Percentiles rank a stretch among this genome's conserved stretches.
Conservation (phyloP, 2,888 invertebrate genomes). For the Nemoura dubitans region DNA sequence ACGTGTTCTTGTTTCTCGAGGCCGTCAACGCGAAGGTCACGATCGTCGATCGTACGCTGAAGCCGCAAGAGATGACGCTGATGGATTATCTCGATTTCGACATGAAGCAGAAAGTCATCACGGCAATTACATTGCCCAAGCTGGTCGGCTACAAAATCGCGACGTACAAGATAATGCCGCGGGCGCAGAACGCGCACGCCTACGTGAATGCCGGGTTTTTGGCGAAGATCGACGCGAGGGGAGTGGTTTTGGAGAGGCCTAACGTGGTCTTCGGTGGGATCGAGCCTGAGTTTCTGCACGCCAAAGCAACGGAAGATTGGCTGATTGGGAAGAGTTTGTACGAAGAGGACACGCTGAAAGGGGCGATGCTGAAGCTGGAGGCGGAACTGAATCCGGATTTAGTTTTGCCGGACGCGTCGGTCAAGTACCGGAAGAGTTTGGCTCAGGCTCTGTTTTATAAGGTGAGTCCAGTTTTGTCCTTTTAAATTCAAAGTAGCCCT, state of each 20-base stretch:
- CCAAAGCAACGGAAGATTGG: conserved; percentile 65
- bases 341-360: conserved; percentile 61
- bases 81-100: background rate
- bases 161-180: conserved; percentile 72
- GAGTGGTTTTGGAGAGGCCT: conserved; percentile 64
- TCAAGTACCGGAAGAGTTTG: conserved; percentile 73
- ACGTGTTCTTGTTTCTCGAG: conserved; percentile 70
- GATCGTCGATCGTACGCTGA: conserved; percentile 47
- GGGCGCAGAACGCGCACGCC: conserved; percentile 81
- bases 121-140: background rate
- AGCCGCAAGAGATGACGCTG: background rate
- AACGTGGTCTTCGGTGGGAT: conserved; percentile 75
- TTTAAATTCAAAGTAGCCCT: too few species aligned
- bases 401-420: conserved; percentile 72
- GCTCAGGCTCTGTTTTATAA: conserved; percentile 85
- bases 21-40: conserved; percentile 55
- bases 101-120: background rate
- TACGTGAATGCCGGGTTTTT: conserved; percentile 80
- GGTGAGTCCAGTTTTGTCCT: conserved; percentile 59
- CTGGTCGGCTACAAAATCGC: too few species aligned
- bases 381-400: conserved; percentile 72
- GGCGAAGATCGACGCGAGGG: conserved; percentile 65
- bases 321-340: conserved; percentile 62
- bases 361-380: conserved; percentile 64
- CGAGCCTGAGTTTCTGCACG: conserved; percentile 65